A percentile compares a stretch with the other conserved stretches of the same genome.
Conservation (phyloP, 2,113 vertebrate genomes). For the Crotalus viridis region DNA sequence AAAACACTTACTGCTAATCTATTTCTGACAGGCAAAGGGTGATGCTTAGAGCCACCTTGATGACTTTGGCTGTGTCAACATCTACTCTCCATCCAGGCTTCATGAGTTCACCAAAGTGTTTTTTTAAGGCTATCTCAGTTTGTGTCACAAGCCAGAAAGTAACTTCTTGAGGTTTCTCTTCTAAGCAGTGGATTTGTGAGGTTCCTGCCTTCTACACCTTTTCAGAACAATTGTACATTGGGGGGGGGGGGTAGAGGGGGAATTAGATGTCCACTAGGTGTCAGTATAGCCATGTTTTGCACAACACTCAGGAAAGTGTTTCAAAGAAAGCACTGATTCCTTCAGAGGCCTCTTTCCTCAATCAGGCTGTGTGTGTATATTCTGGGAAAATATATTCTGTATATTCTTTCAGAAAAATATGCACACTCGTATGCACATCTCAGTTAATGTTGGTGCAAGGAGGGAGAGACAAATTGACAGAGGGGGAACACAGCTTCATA, state of each 20-base stretch:
- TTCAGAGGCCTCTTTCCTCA: background rate
- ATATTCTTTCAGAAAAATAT: background rate
- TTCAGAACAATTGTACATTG: background rate
- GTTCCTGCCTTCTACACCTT: background rate
- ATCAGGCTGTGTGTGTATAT: too few relatives aligned
- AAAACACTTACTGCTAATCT: background rate
- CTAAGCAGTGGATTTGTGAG: background rate
- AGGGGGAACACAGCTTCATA: background rate
- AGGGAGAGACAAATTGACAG: background rate
- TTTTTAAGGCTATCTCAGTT: background rate
- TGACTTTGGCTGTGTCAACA: background rate
- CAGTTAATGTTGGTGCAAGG: background rate
- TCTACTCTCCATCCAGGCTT: background rate
- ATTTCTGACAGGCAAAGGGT: background rate
- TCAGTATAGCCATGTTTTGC: conserved; percentile 55
- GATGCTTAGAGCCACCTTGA: background rate
- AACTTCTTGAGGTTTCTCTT: background rate
- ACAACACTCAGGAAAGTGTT: background rate
- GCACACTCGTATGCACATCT: background rate
- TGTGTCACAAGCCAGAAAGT: background rate
- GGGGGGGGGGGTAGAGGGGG: too few relatives aligned
- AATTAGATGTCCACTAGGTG: conserved; percentile 64
- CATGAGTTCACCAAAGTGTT: background rate
- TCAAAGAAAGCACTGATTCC: background rate
- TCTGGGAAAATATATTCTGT: too few relatives aligned